Evolutionary conservation across 2,113 vertebrate species (phyloP), one percentile per base, ranked within the genome.

Genomic region (Larimichthys crocea): DNA sequence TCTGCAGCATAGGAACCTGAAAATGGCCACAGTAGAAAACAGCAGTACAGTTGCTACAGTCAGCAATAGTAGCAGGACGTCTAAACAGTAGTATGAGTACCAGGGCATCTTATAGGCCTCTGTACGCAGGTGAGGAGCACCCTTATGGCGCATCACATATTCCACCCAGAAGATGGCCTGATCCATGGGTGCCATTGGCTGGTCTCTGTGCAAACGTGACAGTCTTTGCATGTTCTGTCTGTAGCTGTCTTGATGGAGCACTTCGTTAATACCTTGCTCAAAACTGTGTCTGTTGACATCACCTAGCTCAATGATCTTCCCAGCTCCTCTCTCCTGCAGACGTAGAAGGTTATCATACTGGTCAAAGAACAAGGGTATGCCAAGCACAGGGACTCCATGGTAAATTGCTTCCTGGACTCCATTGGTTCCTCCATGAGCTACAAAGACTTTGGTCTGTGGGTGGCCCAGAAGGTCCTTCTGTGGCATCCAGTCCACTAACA

Each of bases 391-490:
- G 49, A 94, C 89, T 0, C 93, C 93, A 3, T 93, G 61, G 86
- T 92, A 95, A 26, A 92, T 93, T 57, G 93, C 93, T 57, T 95
- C 94, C 79, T 94, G 94, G 56, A 94, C 79, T 65, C 94, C 94
- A 10, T 95, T 95, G 49, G 94, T 94, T 74, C 94, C 93, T 63
- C 94, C 94, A 3, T 95, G 93, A 49, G 93, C 92, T 20, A 95
- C 82, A 67, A 95, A 94, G 20, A 86, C 87, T 86, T 89, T 93
- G 64, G 71, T 90, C 87, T 94, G 93, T 1, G 90, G 86, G 66
- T 95, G 94, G 17, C 92, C 94, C 72, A 95, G 86, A 17, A 94
- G 94, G 68, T 94, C 93, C 44, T 85, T 94, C 84, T 95, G 94
- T 5, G 93, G 94, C 87, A 95, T 92, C 93, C 94, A 94, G 48